A percentile compares a stretch with the other conserved stretches of the same genome.
Evolutionary conservation across 2,113 vertebrate species (phyloP).

Genomic region (Gymnarchus niloticus): DNA sequence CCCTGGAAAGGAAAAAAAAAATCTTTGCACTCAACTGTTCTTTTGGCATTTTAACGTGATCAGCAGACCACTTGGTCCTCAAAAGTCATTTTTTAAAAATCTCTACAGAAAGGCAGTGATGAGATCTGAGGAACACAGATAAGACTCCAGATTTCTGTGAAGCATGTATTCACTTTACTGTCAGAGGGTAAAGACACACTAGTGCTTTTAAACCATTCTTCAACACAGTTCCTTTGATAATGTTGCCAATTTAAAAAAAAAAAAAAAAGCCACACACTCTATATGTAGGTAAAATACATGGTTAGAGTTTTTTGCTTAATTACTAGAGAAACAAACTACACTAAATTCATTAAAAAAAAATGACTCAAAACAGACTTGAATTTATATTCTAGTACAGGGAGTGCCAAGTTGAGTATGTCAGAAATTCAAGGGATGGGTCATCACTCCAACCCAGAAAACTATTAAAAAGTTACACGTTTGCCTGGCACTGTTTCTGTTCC

Average conservation of each 20-base stretch:
- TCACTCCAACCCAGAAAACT: background rate
- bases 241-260: background rate
- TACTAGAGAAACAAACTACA: background rate
- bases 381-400: background rate
- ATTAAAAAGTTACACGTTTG: background rate
- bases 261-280: background rate
- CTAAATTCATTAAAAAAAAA: background rate
- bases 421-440: background rate
- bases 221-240: constrained; percentile 1
- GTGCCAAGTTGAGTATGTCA: background rate
- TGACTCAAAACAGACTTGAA: background rate
- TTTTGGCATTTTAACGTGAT: constrained; percentile 37
- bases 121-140: background rate
- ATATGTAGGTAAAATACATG: too few species aligned
- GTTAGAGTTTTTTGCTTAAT: background rate
- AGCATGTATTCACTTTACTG: background rate
- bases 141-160: background rate
- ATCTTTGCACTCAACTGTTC: constrained; percentile 21
- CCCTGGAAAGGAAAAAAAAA: constrained; percentile 22
- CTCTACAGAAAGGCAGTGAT: background rate
- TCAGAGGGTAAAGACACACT: background rate
- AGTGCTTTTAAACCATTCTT: background rate
- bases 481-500: background rate
- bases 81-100: background rate
- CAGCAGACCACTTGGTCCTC: background rate